These are phyloP conservation scores for Erebia epiphron DNA, from an alignment of 2,888 invertebrate genomes.

Conservation along the genomic window DNA sequence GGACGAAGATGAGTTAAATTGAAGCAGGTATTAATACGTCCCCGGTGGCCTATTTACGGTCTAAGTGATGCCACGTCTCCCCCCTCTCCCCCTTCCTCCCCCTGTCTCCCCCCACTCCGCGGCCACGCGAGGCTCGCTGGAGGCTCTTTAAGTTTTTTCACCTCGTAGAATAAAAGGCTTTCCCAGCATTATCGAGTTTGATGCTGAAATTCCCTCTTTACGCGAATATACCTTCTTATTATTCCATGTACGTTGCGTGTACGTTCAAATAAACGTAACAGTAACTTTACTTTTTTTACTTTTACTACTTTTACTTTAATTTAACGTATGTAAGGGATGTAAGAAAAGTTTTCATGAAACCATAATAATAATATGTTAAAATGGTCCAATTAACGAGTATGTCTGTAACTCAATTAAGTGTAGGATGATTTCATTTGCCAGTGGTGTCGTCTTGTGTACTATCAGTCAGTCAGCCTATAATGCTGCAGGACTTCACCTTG, in stretches of 20 bases:
- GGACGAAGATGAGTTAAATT: slow-evolving; percentile 20
- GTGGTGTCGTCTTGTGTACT: too few species aligned
- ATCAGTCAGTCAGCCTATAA: too few species aligned
- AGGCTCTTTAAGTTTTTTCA: slow-evolving; percentile 27
- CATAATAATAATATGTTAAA: too few species aligned
- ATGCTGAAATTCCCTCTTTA: background rate
- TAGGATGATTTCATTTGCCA: too few species aligned
- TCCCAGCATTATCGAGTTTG: slow-evolving; percentile 13
- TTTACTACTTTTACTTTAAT: too few species aligned
- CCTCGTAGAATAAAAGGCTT: slow-evolving; percentile 22
- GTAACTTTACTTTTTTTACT: too few species aligned
- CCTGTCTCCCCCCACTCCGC: background rate
- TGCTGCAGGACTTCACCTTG: too few species aligned
- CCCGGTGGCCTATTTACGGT: slow-evolving; percentile 27
- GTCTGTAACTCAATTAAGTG: too few species aligned
- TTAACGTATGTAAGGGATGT: too few species aligned
- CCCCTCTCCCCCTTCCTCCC: background rate
- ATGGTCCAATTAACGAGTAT: too few species aligned
- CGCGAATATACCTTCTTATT: slow-evolving; percentile 12
- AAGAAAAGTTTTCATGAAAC: too few species aligned
- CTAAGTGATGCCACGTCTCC: slow-evolving; percentile 21
- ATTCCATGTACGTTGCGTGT: background rate
- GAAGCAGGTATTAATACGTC: slow-evolving; percentile 24
- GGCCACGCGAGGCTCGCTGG: background rate
- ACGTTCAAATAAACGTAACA: background rate